phyloP scores from a whole-genome alignment of 2,113 vertebrate genomes.

The Pachyramphus minor region DNA sequence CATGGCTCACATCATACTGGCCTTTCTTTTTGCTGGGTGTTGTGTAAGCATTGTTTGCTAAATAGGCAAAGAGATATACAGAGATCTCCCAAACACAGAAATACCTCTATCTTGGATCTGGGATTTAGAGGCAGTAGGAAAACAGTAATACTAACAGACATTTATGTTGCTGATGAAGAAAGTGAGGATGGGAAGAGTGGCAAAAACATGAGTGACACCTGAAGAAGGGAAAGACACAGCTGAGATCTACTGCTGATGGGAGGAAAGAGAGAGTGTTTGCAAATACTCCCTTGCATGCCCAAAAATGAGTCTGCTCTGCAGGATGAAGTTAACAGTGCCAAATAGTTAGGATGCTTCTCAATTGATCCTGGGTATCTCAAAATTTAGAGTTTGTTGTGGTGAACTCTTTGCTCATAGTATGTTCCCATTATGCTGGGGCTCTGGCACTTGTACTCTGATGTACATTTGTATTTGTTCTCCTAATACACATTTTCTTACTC shows the following conservation, averaged over 20 bases:
- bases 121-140: neutral
- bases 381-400: too few relatives aligned
- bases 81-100: neutral
- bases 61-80: neutral
- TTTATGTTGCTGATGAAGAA: neutral
- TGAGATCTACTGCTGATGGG: neutral
- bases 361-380: neutral
- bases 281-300: neutral
- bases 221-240: neutral
- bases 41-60: neutral
- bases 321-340: neutral
- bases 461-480: neutral
- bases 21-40: neutral
- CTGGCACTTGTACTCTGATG: neutral
- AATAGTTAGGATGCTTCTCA: neutral
- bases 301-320: neutral
- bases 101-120: neutral
- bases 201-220: neutral
- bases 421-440: neutral
- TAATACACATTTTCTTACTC: neutral
- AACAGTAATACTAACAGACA: neutral
- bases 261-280: neutral
- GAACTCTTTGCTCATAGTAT: rapidly evolving
- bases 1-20: neutral
- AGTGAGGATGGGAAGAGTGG: neutral